These are phyloP conservation scores for Hydropotes inermis DNA, from an alignment of 2,113 vertebrate species.

Conservation along the genomic window DNA sequence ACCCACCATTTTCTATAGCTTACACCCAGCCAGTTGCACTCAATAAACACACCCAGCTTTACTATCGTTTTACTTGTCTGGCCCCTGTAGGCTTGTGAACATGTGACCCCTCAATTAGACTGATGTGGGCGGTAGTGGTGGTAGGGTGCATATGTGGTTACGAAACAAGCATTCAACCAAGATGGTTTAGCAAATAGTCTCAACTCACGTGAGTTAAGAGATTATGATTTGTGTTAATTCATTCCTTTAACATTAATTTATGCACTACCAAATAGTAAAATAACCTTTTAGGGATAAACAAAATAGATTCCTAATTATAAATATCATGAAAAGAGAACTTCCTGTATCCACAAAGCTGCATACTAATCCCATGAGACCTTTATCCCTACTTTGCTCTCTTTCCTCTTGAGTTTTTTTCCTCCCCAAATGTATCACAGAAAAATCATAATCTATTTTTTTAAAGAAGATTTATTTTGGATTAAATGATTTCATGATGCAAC, in stretches of 20 bases:
- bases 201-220: background rate
- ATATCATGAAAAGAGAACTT: background rate
- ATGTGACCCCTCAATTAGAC: background rate
- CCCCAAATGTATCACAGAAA: constrained; percentile 60
- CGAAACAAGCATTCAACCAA: background rate
- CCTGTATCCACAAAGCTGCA: background rate
- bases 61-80: background rate
- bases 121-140: too few species aligned
- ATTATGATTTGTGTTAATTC: background rate
- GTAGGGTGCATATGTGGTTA: background rate
- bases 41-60: background rate
- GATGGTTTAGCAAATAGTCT: background rate
- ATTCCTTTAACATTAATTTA: background rate
- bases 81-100: background rate
- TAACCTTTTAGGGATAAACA: background rate
- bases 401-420: background rate
- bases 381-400: constrained; percentile 1
- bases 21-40: background rate
- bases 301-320: background rate
- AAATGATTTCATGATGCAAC: constrained; percentile 83
- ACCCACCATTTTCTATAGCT: background rate
- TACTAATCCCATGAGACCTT: background rate
- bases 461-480: constrained; percentile 84
- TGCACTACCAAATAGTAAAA: background rate
- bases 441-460: constrained; percentile 73